Evolutionary conservation across 2,113 vertebrate genomes (phyloP), one percentile per base, ranked within the genome.

Genomic region (Chinchilla lanigera): DNA sequence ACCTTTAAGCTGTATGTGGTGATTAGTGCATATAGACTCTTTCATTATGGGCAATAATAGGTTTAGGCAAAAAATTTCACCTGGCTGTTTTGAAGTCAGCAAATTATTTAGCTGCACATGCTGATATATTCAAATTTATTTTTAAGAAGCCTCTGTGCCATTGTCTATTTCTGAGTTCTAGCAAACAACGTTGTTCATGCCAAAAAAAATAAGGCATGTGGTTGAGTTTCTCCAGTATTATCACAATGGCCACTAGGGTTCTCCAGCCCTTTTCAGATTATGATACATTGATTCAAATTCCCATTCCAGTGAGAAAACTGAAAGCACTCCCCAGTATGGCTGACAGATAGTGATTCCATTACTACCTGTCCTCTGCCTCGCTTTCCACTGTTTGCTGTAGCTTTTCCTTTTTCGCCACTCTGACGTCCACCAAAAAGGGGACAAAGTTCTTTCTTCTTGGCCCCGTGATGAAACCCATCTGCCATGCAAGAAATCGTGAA

Each of bases 1-100:
- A 90, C 63, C 54, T 65, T 56, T 75, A 89, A 61, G 41, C n/a
- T 97, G 73, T 67, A 90, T 96, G 96, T 97, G 97, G 90, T 97
- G 96, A 97, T 97, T 97, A 97, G 78, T 47, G 91, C 26, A 58
- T 94, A 83, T 85, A 50, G 38, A 90, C 84, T 94, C 98, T 98
- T 97, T 98, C 97, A 98, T 98, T 98, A 98, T 50, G 86, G 88
- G 41, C 94, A 97, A 97, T 98, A 87, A 95, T 85, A 96, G 82
- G 96, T 96, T 98, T 97, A 75, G 91, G 94, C 80, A 90, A 93
- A 94, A 87, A 85, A 56, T 13, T 41, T 96, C 85, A 75, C 86
- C 85, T 60, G n/a, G 30, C 33, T 90, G 86, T 58, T 84, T 92
- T 94, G 67, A 96, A 94, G 96, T 98, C 96, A 98, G 98, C 86